phyloP scores from a whole-genome alignment of 2,888 invertebrate species.

The Eilema depressum region DNA sequence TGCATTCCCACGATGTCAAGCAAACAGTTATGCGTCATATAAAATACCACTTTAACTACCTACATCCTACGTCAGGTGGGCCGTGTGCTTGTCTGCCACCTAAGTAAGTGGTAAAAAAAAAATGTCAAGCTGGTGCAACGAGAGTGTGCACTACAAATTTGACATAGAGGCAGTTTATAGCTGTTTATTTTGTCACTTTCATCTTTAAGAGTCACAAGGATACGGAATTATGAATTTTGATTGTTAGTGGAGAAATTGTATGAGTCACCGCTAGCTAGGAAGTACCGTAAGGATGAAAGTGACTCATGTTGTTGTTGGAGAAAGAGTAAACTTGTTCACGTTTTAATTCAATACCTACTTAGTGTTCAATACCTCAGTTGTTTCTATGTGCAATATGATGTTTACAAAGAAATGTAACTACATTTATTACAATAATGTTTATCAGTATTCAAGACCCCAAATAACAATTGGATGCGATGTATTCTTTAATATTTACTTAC shows the following conservation, averaged over 20 bases:
- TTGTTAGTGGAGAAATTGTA: background rate
- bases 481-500: too few relatives aligned
- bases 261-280: background rate
- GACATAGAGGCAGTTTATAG: slow-evolving; percentile 35
- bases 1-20: slow-evolving; percentile 61
- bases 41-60: slow-evolving; percentile 56
- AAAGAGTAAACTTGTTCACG: background rate
- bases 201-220: background rate
- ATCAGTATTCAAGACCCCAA: too few relatives aligned
- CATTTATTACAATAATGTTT: too few relatives aligned
- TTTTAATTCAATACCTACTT: background rate
- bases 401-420: too few relatives aligned
- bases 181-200: slow-evolving; percentile 37
- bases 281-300: slow-evolving; percentile 1
- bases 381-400: too few relatives aligned
- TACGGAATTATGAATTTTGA: slow-evolving; percentile 4
- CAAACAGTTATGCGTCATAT: slow-evolving; percentile 24
- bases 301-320: slow-evolving; percentile 6
- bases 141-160: slow-evolving; percentile 65
- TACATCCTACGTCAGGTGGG: too few relatives aligned
- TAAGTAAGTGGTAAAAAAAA: too few relatives aligned
- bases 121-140: slow-evolving; percentile 64
- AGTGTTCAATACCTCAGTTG: background rate
- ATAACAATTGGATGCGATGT: too few relatives aligned
- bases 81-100: too few relatives aligned